Base-by-base conservation (phyloP, 2,113 vertebrate genomes). In the Mesitornis unicolor region DNA sequence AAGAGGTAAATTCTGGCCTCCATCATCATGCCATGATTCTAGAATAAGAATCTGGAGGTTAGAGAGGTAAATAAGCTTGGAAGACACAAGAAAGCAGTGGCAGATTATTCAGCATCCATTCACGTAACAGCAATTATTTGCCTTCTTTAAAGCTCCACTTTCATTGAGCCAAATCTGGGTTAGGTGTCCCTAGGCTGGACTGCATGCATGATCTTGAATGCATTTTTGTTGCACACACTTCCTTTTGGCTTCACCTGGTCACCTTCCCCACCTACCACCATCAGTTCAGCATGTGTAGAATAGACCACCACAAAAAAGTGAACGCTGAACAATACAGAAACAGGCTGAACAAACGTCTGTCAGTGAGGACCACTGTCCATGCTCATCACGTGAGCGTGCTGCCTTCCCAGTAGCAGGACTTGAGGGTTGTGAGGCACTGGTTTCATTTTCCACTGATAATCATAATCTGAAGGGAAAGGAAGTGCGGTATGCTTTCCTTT, bases 331-430 rank as follows among this genome's bases (percentile, higher is more conserved):
- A 50, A 1, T 1, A 1, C 59, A 45, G 54, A 54, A 84, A 19
- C 16, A 4, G n/a, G 21, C 45, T 57, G 67, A 60, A 9, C 42
- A 73, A 45, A 22, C 0, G 0, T 22, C 69, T 16, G 0, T 24
- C 51, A 11, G 64, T 6, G 7, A 45, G 51, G 36, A 11, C 20
- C 40, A 2, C 3, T 17, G 14, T 5, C 24, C 35, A 65, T 35
- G 36, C 28, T 60, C 38, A 21, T 12, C 0, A 0, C 6, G 25
- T 59, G 11, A 57, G 16, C 7, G 2, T 4, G 5, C 22, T 47
- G 42, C 5, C 1, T 9, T 35, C 47, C 59, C 65, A 45, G 28
- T 4, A 45, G 50, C 38, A 36, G 63, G 18, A 45, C 16, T 35
- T 28, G 3, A 60, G 11, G 16, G 33, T 67, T 67, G n/a, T 35